phyloP scores from a whole-genome alignment of 2,888 invertebrate genomes.

The Phaedon cochleariae region DNA sequence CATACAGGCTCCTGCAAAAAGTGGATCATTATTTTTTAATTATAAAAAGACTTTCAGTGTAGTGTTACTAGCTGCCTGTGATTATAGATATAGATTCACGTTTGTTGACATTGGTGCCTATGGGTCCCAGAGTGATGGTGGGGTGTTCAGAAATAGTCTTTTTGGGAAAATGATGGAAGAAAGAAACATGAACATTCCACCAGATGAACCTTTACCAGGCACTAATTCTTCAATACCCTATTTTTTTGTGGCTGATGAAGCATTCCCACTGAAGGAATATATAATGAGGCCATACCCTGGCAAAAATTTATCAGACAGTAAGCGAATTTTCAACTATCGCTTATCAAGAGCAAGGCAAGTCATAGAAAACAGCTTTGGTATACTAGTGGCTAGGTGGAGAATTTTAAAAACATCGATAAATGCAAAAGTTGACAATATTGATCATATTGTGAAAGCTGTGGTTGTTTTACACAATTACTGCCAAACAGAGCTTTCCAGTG shows the following conservation, averaged over 20 bases:
- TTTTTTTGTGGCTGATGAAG: slow-evolving; percentile 20
- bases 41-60: slow-evolving; percentile 19
- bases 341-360: slow-evolving; percentile 23
- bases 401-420: slow-evolving; percentile 19
- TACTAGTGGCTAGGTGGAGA: slow-evolving; percentile 31
- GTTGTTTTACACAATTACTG: slow-evolving; percentile 3
- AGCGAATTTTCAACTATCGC: slow-evolving; percentile 29
- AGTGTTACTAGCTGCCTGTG: slow-evolving; percentile 39
- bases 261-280: slow-evolving; percentile 8
- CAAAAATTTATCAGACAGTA: slow-evolving; percentile 4
- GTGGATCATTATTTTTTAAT: slow-evolving; percentile 31
- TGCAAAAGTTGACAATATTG: not conserved
- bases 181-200: not conserved
- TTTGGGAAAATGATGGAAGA: too few species aligned
- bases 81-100: slow-evolving; percentile 49
- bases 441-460: not conserved
- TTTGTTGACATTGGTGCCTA: slow-evolving; percentile 50
- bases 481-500: too few species aligned
- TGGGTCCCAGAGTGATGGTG: slow-evolving; percentile 52
- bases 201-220: not conserved
- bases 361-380: slow-evolving; percentile 34
- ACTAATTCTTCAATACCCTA: not conserved
- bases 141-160: slow-evolving; percentile 36
- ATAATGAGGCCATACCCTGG: slow-evolving; percentile 15
- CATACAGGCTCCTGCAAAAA: slow-evolving; percentile 6